Base-by-base conservation (phyloP, 2,888 invertebrate species). In the Incurvaria masculella region DNA sequence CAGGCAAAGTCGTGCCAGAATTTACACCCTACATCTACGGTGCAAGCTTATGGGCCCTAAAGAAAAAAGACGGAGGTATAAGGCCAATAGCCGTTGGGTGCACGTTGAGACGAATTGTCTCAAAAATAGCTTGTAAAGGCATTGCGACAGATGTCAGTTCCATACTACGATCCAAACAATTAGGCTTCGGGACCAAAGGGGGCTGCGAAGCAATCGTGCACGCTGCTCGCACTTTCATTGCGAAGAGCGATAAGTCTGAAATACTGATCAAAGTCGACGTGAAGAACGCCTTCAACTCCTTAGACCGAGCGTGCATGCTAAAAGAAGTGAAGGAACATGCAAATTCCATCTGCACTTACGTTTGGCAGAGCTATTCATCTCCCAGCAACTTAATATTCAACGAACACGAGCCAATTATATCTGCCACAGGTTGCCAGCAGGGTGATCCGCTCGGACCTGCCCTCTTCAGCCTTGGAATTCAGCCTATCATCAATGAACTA, bases 371-470 rank as follows among this genome's bases (percentile, higher is more conserved):
- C 33, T 33, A 33, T 6, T 33, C 33, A 11, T 33, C 33, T 14
- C 14, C 33, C 4, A 14, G 11, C 14, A 8, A 8, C 33, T 33
- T 33, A 33, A 4, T 43, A 3, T 43, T 43, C 43, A 21, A 21
- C 21, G 21, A 43, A 6, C 16, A 43, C 21, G 21, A 20, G 3
- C 19, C 21, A 14, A 43, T 43, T 10, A 10, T 5, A 8, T 43
- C 43, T 10, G 43, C 43, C 16, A 21, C 21, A 11, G 21, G 43
- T 10, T 43, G 43, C n/a, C 43, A 43, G n/a, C 43, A 43, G 21
- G 43, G 21, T 21, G 43, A 43, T 5, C 21, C 43, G 19, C 21
- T 43, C 14, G 43, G 43, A 14, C 43, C 43, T 21, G 43, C 16
- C 6, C 20, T 43, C 8, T 43, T 43, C n/a, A 43, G 43, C 18